Evolutionary conservation across 2,888 invertebrate species (phyloP), one percentile per base, ranked within the genome.

Genomic region (Cylindroiulus punctatus): DNA sequence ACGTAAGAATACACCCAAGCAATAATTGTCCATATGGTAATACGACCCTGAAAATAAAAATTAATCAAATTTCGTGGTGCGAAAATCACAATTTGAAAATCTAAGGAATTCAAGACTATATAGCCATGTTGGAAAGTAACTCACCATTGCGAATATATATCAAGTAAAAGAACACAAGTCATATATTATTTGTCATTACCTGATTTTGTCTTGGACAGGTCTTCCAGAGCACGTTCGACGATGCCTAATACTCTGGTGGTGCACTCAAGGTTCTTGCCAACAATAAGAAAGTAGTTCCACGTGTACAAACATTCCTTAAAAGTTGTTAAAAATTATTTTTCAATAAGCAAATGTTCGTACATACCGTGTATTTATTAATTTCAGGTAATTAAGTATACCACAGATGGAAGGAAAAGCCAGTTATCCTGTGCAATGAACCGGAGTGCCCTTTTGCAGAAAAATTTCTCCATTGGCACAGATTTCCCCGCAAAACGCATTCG

Each of bases 391-490:
- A 85, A 94, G 93, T 91, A 90, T 88, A 92, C 92, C 88, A 96
- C 92, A 30, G 95, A 95, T 0, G 98, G 98, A 88, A 98, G 92
- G 8, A 95, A 91, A 36, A 99, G 92, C 76, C 92, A 92, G 85
- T 94, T 93, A 85, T 94, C 93, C 90, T 97, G 96, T 52, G 93
- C 93, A 88, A 94, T 93, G 91, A 94, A 98, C 85, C 97, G 93
- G 88, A 94, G 94, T 82, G 96, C 94, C 89, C 96, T 96, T 90
- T 94, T 95, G n/a, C 96, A 94, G 84, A 96, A 95, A 91, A 98
- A 98, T 91, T 99, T 99, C 91, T 99, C 98, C 94, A 98, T 95
- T 0, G 99, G 98, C 88, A 99, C 91, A 0, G 98, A 98, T 91
- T 98, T 98, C 0, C 99, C 98, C 42, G 98, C 98, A 86, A 99